Conservation (phyloP, 2,797 vertebrate genomes). For the Syngnathus rostellatus region DNA sequence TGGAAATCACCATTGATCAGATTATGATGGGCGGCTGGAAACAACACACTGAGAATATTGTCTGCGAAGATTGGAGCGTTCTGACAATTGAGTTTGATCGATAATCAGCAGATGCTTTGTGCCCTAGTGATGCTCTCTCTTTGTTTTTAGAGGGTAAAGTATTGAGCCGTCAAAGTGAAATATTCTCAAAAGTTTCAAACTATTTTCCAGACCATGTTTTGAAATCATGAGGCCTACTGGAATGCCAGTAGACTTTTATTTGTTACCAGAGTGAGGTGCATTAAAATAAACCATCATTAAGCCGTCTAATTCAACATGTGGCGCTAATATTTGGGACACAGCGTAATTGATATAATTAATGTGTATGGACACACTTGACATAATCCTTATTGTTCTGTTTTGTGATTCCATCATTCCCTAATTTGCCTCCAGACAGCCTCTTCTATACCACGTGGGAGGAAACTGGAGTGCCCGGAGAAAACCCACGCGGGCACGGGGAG, state of each 20-base stretch:
- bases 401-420: neutral
- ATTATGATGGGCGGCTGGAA: neutral
- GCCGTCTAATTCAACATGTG: neutral
- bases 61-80: neutral
- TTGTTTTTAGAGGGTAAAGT: neutral
- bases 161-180: neutral
- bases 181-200: neutral
- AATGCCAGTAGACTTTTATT: too few species aligned
- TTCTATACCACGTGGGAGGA: too few species aligned
- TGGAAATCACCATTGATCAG: neutral
- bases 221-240: neutral
- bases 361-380: neutral
- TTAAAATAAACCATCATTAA: neutral
- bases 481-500: too few species aligned
- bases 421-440: neutral
- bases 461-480: too few species aligned
- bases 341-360: neutral
- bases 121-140: neutral
- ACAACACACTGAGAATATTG: neutral
- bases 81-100: neutral
- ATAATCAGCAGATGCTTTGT: neutral
- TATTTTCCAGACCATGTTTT: neutral
- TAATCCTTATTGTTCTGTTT: neutral
- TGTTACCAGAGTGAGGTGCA: neutral
- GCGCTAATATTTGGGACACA: neutral